Evolutionary conservation across 2,113 vertebrate genomes (phyloP).

Genomic region (Ptychochromis oligacanthus): DNA sequence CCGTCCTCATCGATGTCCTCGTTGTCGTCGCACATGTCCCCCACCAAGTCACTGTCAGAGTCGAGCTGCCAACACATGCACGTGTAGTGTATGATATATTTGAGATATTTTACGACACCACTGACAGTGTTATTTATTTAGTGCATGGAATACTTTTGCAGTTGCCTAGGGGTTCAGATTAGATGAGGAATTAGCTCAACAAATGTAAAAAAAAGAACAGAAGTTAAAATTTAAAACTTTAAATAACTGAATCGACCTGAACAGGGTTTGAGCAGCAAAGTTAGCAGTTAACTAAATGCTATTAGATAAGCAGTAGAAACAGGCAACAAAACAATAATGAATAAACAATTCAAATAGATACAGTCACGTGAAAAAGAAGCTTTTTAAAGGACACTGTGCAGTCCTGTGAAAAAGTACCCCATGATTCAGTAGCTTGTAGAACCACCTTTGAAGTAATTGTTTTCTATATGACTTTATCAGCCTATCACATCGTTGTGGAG

Average conservation of each 20-base stretch:
- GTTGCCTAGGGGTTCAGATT: not conserved
- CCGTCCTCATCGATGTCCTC: slow-evolving; percentile 96
- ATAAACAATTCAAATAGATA: too few species aligned
- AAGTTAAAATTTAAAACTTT: not conserved
- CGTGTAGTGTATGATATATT: not conserved
- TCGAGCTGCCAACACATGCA: slow-evolving; percentile 80
- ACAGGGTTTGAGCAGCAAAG: too few species aligned
- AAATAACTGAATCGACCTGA: not conserved
- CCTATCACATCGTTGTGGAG: too few species aligned
- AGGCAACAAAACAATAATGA: too few species aligned
- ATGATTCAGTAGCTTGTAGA: too few species aligned
- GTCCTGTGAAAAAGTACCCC: too few species aligned
- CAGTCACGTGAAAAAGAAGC: too few species aligned
- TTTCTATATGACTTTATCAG: too few species aligned
- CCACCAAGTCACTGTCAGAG: slow-evolving; percentile 92
- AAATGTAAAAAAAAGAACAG: not conserved
- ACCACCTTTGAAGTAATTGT: too few species aligned
- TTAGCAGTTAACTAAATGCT: too few species aligned
- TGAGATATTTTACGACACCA: not conserved
- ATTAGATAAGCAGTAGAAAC: too few species aligned
- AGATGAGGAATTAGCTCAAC: not conserved
- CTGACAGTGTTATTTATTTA: not conserved
- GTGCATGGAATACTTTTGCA: not conserved
- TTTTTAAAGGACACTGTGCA: too few species aligned
- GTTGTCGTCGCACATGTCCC: slow-evolving; percentile 93